phyloP scores from a whole-genome alignment of 2,113 vertebrate genomes.

The Mesoclemmys tuberculata region DNA sequence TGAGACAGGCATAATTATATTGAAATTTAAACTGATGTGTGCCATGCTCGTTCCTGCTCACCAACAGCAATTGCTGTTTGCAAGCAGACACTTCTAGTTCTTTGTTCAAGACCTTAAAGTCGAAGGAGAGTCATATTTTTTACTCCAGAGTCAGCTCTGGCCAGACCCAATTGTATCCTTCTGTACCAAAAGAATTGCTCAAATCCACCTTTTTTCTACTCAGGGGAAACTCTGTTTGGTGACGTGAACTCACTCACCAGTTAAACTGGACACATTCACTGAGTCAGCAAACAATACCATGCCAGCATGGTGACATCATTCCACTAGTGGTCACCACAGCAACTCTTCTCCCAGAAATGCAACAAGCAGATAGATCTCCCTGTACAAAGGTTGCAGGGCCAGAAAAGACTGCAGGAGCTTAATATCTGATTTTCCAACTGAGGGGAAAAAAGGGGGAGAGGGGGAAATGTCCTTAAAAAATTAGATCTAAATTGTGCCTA shows the following conservation, averaged over 20 bases:
- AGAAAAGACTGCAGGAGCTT: neutral
- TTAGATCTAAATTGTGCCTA: neutral
- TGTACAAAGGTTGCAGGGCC: neutral
- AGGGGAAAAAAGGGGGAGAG: neutral
- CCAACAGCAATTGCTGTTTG: neutral
- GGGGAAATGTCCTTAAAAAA: neutral
- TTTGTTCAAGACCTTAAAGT: no score
- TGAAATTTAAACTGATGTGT: neutral
- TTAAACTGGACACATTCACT: neutral
- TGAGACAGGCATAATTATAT: fast-evolving
- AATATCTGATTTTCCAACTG: fast-evolving
- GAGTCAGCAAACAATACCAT: neutral
- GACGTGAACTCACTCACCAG: neutral
- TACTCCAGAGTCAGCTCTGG: fast-evolving
- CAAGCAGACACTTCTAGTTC: neutral
- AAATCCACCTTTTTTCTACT: fast-evolving
- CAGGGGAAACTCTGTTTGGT: neutral
- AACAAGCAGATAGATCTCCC: neutral
- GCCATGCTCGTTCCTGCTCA: neutral
- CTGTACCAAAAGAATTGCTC: neutral
- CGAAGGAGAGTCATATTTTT: fast-evolving
- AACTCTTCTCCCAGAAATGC: neutral
- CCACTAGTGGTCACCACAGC: neutral
- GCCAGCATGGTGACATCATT: neutral
- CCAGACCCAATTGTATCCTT: neutral